phyloP scores from a whole-genome alignment of 2,888 invertebrate species.

The Ryuthela nishihirai region DNA sequence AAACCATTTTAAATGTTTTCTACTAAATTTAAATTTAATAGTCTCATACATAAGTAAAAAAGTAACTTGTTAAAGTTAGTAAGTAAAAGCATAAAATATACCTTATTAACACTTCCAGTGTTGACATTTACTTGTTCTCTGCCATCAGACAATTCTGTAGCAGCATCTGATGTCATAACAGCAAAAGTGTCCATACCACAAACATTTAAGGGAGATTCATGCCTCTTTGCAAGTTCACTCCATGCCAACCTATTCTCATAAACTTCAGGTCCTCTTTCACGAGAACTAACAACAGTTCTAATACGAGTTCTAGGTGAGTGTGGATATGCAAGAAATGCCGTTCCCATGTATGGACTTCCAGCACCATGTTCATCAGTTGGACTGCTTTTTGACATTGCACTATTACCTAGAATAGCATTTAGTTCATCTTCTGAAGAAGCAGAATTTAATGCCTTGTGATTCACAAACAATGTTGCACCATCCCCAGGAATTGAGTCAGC shows the following conservation, averaged over 20 bases:
- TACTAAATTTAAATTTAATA: too few species aligned
- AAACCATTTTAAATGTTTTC: too few species aligned
- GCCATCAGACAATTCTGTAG: slow-evolving; percentile 7
- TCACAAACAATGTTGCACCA: slow-evolving; percentile 32
- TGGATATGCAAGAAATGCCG: slow-evolving; percentile 41
- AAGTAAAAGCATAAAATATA: background rate
- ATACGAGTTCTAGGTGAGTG: slow-evolving; percentile 51
- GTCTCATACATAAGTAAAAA: too few species aligned
- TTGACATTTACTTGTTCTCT: slow-evolving; percentile 23
- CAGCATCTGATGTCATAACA: slow-evolving; percentile 1
- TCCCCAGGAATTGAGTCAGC: slow-evolving; percentile 4
- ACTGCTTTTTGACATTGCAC: slow-evolving; percentile 31
- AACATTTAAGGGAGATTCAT: slow-evolving; percentile 12
- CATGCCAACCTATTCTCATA: slow-evolving; percentile 29
- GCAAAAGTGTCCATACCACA: slow-evolving; percentile 7
- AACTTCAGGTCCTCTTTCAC: slow-evolving; percentile 22
- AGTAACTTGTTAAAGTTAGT: background rate
- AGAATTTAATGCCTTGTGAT: slow-evolving; percentile 39
- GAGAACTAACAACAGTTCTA: slow-evolving; percentile 44
- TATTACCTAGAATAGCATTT: slow-evolving; percentile 43
- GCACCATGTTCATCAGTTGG: slow-evolving; percentile 49
- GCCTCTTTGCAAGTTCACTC: slow-evolving; percentile 14
- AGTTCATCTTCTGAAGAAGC: slow-evolving; percentile 49
- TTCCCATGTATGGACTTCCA: slow-evolving; percentile 36
- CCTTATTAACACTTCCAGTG: background rate